Base-by-base conservation (phyloP, 2,797 vertebrate genomes). In the Philypnodon macrostomus region DNA sequence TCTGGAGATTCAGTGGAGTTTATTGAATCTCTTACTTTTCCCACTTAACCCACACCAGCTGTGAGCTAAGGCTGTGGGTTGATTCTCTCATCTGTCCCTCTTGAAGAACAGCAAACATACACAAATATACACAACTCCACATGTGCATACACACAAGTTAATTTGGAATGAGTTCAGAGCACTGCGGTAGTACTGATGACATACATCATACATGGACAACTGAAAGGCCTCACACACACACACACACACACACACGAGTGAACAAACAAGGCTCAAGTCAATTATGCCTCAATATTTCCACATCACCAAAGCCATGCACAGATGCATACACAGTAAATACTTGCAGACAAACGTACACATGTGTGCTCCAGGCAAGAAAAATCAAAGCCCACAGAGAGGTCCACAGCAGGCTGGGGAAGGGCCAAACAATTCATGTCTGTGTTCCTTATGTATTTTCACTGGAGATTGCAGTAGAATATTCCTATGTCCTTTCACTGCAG, bases 371-470 rank as follows among this genome's bases (percentile, higher is more conserved):
- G 36, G 51, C 41, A 35, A 10, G 8, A 35, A 11, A 52, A 51
- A 66, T 38, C 31, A 58, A 66, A 53, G 34, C 55, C 55, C 47
- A 51, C 16, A 51, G 34, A 2, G 37, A 61, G 23, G 26, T 31
- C 15, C 10, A 34, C 34, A 30, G 35, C 45, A 42, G 18, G 29
- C 23, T 24, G 49, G 10, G 12, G 18, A 32, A 38, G 66, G 54
- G 59, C 58, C 58, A 70, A 70, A 61, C 63, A 54, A 42, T 66
- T 56, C 67, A 41, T 38, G 18, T 48, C n/a, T 47, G 42, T 30
- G 46, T 46, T 15, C 47, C 26, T 60, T 26, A 21, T 39, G 53
- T 63, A 9, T 21, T 52, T 52, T 19, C 21, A 14, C 2, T 31
- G 47, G 44, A 53, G 44, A 57, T 70, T 44, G 31, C 38, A 18